Evolutionary conservation across 2,113 vertebrate species (phyloP).

Genomic region (Heterotilapia buettikoferi): DNA sequence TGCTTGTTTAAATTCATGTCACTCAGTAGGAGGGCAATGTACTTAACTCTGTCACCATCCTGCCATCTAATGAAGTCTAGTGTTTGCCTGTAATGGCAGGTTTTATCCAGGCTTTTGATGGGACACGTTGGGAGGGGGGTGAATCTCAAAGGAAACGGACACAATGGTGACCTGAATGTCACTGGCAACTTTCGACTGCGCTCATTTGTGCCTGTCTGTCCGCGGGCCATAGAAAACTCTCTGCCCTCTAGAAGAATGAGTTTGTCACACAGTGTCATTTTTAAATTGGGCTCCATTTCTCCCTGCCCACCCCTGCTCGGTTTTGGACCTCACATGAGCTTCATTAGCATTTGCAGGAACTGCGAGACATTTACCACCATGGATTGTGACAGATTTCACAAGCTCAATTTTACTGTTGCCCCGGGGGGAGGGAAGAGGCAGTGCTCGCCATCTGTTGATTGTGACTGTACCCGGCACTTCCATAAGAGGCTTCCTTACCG

Average conservation of each 20-base stretch:
- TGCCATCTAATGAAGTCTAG: conserved; percentile 42
- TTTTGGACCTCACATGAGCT: conserved; percentile 61
- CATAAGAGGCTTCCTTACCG: conserved; percentile 37
- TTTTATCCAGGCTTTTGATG: conserved; percentile 46
- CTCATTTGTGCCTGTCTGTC: conserved; percentile 63
- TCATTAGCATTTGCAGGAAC: conserved; percentile 70
- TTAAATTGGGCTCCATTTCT: conserved; percentile 62
- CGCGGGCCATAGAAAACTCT: conserved; percentile 50
- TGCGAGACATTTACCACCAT: conserved; percentile 67
- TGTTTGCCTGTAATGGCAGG: conserved; percentile 31
- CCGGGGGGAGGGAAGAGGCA: conserved; percentile 22
- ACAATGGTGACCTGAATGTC: conserved; percentile 65
- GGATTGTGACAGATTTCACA: conserved; percentile 72
- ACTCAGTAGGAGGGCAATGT: conserved; percentile 14
- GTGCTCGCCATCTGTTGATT: conserved; percentile 70
- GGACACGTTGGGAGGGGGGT: conserved; percentile 33
- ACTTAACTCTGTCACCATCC: conserved; percentile 35
- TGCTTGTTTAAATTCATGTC: conserved; percentile 22
- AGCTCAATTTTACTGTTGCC: conserved; percentile 62
- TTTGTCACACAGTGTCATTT: conserved; percentile 65
- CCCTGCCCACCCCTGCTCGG: not conserved
- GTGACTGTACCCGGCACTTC: conserved; percentile 51
- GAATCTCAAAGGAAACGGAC: conserved; percentile 49
- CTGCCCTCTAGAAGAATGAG: conserved; percentile 58
- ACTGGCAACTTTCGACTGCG: conserved; percentile 56